These are phyloP conservation scores for Panthera leo DNA, from an alignment of 2,113 vertebrate species.

Conservation along the genomic window DNA sequence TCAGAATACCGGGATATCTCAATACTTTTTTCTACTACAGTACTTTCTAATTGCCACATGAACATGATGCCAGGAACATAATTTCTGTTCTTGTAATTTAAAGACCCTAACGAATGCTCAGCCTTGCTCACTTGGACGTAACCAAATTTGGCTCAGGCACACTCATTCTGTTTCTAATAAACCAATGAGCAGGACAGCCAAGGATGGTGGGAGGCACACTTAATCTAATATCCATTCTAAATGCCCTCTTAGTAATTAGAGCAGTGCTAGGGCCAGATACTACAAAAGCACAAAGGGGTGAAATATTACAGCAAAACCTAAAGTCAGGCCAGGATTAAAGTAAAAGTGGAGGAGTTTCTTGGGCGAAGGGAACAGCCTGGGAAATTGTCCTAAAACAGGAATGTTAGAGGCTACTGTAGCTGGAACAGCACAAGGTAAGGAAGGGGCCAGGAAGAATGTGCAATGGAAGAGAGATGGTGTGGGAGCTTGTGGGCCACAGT, in stretches of 20 bases:
- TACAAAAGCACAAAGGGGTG: not conserved
- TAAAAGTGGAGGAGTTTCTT: not conserved
- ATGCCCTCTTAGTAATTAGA: not conserved
- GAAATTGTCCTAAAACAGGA: not conserved
- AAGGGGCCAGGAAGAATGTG: not conserved
- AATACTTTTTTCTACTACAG: not conserved
- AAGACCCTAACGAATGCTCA: not conserved
- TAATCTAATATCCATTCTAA: not conserved
- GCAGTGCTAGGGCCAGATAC: not conserved
- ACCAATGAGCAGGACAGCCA: not conserved
- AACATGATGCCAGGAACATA: not conserved
- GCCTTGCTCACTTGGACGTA: not conserved
- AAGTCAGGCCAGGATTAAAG: not conserved
- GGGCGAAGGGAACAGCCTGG: not conserved
- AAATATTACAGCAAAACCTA: not conserved
- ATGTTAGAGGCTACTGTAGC: rapidly evolving
- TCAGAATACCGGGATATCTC: not conserved
- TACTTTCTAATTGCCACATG: not conserved
- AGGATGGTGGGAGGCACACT: not conserved
- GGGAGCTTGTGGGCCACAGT: no score
- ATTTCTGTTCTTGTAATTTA: not conserved
- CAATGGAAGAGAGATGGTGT: not conserved
- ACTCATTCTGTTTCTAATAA: not conserved
- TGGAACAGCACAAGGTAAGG: not conserved
- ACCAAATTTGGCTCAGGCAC: not conserved